A percentile compares a stretch with the other conserved stretches of the same genome.
phyloP scores from a whole-genome alignment of 1,140 invertebrate genomes.

The Zeugodacus cucurbitae region DNA sequence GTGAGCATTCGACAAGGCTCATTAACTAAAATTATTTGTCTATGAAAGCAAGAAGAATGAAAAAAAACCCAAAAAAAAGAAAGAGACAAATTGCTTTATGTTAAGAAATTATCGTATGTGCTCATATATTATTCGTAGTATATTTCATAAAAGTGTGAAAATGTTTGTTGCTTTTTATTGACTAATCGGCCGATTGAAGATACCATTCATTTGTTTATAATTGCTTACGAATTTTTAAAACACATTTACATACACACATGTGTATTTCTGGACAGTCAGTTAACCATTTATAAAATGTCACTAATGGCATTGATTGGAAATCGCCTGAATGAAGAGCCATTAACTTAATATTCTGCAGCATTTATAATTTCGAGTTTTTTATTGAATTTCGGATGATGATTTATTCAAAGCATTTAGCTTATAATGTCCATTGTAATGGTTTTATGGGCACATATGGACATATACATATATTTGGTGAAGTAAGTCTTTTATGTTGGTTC shows the following conservation, averaged over 20 bases:
- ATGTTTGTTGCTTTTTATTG: constrained; percentile 10
- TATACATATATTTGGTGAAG: not conserved
- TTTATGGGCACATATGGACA: not conserved
- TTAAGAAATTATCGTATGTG: constrained; percentile 17
- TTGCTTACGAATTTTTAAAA: not conserved
- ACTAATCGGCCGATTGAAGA: not conserved
- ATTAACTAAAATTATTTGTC: constrained; percentile 27
- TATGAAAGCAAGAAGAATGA: not conserved
- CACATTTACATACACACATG: not conserved
- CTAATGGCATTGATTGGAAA: not conserved
- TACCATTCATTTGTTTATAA: not conserved
- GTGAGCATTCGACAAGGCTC: not conserved
- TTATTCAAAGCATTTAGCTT: not conserved
- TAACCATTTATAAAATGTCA: not conserved
- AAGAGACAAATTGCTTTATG: not conserved
- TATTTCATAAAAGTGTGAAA: constrained; percentile 24
- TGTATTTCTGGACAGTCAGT: not conserved
- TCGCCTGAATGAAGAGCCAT: not conserved
- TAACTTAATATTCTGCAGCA: not conserved
- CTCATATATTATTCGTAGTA: not conserved
- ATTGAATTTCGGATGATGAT: not conserved
- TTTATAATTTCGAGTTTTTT: not conserved
- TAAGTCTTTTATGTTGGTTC: not conserved
- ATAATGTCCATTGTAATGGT: not conserved
- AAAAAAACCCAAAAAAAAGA: not conserved